phyloP scores from a whole-genome alignment of 2,113 vertebrate genomes.

The Thamnophis sirtalis region DNA sequence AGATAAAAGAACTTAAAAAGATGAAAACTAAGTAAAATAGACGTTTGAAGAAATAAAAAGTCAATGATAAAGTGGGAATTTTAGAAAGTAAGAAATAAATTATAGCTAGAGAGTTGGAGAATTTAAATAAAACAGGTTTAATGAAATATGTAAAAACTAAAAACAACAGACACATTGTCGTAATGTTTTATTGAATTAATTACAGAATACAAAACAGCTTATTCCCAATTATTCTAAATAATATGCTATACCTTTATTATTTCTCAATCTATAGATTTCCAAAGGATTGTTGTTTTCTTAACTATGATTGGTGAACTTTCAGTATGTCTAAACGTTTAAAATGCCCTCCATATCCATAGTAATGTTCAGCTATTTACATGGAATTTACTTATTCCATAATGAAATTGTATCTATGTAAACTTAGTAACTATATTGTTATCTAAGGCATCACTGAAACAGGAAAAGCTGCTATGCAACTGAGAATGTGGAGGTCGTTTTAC shows the following conservation, averaged over 20 bases:
- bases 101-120: too few species aligned
- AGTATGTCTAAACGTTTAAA: not conserved
- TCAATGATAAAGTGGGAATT: too few species aligned
- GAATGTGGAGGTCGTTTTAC: not conserved
- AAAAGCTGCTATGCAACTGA: not conserved
- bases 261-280: not conserved
- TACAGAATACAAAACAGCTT: not conserved
- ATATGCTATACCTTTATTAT: not conserved
- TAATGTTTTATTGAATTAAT: not conserved
- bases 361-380: not conserved
- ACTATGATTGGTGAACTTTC: not conserved
- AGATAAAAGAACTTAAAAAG: too few species aligned
- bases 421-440: not conserved
- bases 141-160: not conserved
- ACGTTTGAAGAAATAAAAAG: too few species aligned
- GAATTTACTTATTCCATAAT: not conserved
- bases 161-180: not conserved
- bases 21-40: too few species aligned
- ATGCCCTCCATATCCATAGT: not conserved
- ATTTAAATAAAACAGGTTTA: not conserved
- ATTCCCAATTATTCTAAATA: not conserved
- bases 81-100: too few species aligned
- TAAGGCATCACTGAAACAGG: not conserved
- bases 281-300: not conserved
- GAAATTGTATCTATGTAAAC: not conserved